phyloP scores from a whole-genome alignment of 1,140 invertebrate species.

The Lethocerus indicus region DNA sequence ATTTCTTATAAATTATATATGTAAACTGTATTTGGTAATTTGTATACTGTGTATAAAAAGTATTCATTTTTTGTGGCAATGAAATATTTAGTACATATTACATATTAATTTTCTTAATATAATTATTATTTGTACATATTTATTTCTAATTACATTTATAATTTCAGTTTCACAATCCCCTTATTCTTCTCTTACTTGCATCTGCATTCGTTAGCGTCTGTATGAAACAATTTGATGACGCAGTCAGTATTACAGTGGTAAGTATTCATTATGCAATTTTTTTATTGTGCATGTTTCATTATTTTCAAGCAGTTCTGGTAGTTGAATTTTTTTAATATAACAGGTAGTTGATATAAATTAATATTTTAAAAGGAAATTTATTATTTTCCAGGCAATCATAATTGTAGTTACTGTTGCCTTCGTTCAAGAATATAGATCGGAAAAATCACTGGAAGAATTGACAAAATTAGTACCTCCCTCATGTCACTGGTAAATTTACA shows the following conservation, averaged over 20 bases:
- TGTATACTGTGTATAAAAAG: too few species aligned
- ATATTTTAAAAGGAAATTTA: constrained; percentile 7
- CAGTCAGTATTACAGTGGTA: constrained; percentile 92
- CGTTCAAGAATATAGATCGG: constrained; percentile 98
- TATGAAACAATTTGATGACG: constrained; percentile 98
- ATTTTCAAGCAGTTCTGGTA: neutral
- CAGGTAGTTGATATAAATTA: neutral
- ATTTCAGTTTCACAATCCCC: constrained; percentile 85
- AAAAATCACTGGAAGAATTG: constrained; percentile 97
- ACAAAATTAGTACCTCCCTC: constrained; percentile 91
- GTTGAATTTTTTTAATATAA: neutral
- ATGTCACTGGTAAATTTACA: constrained; percentile 73
- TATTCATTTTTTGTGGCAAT: neutral
- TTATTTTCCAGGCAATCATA: constrained; percentile 48
- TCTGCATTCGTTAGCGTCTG: constrained; percentile 91
- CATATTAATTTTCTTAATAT: neutral
- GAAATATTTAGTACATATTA: neutral
- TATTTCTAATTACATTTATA: constrained; percentile 16
- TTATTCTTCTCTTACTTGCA: constrained; percentile 84
- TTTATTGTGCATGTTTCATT: neutral
- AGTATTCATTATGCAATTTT: constrained; percentile 30
- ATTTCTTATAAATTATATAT: too few species aligned
- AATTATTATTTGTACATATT: neutral
- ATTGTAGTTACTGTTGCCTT: constrained; percentile 99
- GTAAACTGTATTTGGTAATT: too few species aligned